Evolutionary conservation across 2,113 vertebrate species (phyloP).

Genomic region (Pandion haliaetus): DNA sequence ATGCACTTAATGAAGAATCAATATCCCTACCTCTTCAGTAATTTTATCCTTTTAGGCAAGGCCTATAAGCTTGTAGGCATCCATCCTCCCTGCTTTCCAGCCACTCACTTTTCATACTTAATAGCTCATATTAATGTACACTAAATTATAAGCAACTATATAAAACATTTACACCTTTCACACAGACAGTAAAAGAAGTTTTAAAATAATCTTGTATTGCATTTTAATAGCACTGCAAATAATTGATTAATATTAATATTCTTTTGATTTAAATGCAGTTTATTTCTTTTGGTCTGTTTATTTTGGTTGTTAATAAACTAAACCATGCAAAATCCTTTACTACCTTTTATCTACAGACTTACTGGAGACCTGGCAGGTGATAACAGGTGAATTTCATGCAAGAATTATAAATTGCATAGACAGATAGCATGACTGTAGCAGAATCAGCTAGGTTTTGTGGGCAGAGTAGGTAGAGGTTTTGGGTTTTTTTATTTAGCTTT

Average conservation of each 20-base stretch:
- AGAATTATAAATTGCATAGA: not conserved
- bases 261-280: not conserved
- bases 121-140: not conserved
- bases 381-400: not conserved
- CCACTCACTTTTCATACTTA: not conserved
- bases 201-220: not conserved
- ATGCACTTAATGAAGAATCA: not conserved
- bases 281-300: not conserved
- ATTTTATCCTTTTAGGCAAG: not conserved
- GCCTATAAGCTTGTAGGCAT: not conserved
- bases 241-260: not conserved
- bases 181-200: not conserved
- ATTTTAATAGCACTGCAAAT: not conserved
- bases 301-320: not conserved
- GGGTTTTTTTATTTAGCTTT: not conserved
- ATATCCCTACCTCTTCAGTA: not conserved
- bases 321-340: not conserved
- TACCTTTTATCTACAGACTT: not conserved
- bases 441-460: not conserved
- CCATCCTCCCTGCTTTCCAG: not conserved
- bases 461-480: not conserved
- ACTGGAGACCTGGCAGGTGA: not conserved
- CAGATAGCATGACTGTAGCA: not conserved
- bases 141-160: not conserved
- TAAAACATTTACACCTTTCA: not conserved